These are phyloP conservation scores for Reticulitermes speratus DNA, from an alignment of 1,140 invertebrate genomes.

Conservation along the genomic window DNA sequence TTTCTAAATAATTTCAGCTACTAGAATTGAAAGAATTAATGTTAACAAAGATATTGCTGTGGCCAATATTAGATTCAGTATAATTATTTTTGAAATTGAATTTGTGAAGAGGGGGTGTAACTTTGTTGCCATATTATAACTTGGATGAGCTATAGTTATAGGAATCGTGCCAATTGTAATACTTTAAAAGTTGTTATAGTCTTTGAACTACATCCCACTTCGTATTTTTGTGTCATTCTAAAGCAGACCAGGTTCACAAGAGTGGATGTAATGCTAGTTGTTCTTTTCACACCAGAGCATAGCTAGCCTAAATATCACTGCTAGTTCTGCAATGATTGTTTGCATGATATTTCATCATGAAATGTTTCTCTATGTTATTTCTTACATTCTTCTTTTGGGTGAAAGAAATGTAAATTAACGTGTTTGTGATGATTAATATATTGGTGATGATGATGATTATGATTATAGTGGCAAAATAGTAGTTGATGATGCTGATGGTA, in stretches of 20 bases:
- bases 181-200: neutral
- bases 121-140: too few relatives aligned
- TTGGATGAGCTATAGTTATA: too few relatives aligned
- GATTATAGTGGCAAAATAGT: neutral
- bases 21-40: too few relatives aligned
- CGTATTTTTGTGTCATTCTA: neutral
- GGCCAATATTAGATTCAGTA: too few relatives aligned
- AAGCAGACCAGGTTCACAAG: neutral
- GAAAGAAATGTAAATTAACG: neutral
- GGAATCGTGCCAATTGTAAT: too few relatives aligned
- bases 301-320: too few relatives aligned
- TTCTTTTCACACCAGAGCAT: too few relatives aligned
- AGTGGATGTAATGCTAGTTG: neutral
- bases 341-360: neutral
- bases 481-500: neutral
- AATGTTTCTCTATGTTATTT: neutral
- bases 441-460: constrained; percentile 14
- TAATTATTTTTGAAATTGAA: too few relatives aligned
- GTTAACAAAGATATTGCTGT: too few relatives aligned
- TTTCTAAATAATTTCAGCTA: too few relatives aligned
- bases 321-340: neutral
- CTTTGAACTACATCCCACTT: neutral
- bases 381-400: neutral
- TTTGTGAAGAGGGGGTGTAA: too few relatives aligned
- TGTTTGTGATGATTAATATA: neutral